Evolutionary conservation across 2,113 vertebrate genomes (phyloP).

Genomic region (Myiopsitta monachus): DNA sequence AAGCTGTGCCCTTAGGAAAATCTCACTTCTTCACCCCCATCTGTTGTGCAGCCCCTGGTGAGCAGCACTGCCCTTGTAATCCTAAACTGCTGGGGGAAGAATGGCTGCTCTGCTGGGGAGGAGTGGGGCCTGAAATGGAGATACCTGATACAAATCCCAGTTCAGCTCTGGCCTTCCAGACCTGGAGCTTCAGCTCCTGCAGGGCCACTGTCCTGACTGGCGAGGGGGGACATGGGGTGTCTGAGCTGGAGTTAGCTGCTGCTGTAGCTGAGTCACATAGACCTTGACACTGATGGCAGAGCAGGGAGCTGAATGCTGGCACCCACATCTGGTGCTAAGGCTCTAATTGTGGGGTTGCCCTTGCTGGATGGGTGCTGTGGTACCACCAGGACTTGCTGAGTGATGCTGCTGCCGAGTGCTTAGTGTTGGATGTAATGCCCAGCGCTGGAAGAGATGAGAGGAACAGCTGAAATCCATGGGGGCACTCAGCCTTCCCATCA

Average conservation of each 20-base stretch:
- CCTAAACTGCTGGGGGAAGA: not conserved
- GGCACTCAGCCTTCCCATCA: not conserved
- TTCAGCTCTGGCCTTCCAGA: not conserved
- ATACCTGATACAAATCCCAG: not conserved
- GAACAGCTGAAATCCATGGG: not conserved
- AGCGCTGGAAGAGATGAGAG: not conserved
- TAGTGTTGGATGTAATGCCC: not conserved
- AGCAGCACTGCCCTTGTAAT: not conserved
- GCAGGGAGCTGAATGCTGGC: not conserved
- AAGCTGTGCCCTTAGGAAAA: not conserved
- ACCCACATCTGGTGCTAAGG: not conserved
- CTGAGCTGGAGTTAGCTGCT: not conserved
- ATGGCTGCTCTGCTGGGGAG: not conserved
- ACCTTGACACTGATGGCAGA: not conserved
- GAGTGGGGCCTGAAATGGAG: not conserved
- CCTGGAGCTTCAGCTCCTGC: not conserved
- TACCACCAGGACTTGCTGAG: not conserved
- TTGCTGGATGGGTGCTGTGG: not conserved
- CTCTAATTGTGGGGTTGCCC: not conserved
- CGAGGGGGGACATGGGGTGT: rapidly evolving
- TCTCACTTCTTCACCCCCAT: not conserved
- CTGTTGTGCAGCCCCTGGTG: not conserved
- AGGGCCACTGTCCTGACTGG: not conserved
- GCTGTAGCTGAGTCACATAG: not conserved
- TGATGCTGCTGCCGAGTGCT: not conserved